These are phyloP conservation scores for Dicroscelio sp. DNA, from an alignment of 2,888 invertebrate species.

Conservation along the genomic window DNA sequence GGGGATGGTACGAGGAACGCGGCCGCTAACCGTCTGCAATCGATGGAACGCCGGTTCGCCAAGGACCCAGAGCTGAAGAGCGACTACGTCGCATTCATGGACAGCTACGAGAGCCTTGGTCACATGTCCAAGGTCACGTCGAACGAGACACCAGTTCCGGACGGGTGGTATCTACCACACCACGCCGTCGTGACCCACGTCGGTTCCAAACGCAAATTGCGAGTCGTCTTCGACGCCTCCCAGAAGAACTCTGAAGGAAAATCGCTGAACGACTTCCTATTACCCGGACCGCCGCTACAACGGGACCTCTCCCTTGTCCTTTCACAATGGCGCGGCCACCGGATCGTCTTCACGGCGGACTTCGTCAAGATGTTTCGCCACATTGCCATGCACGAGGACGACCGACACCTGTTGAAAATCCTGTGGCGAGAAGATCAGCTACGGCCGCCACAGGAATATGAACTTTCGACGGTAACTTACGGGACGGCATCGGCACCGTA, in stretches of 20 bases:
- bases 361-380: conserved; percentile 87
- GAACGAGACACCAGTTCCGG: neutral
- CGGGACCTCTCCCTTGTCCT: neutral
- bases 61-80: neutral
- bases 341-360: conserved; percentile 80
- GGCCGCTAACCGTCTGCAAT: neutral
- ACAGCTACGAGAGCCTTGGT: neutral
- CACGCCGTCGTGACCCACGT: neutral
- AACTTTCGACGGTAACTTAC: neutral
- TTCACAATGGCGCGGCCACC: neutral
- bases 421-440: neutral
- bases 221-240: neutral
- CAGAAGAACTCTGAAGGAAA: neutral
- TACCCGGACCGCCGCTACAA: neutral
- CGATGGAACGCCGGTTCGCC: neutral
- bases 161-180: neutral
- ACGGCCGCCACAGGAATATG: too few relatives aligned
- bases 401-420: neutral
- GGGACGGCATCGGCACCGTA: neutral
- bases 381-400: conserved; percentile 12
- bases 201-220: neutral
- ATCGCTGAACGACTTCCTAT: neutral
- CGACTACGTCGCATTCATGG: neutral
- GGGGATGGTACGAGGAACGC: neutral
- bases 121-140: neutral